Percentiles rank a stretch among this genome's conserved stretches.
Conservation (phyloP, 2,113 vertebrate genomes). For the Plecturocebus donacophilus region DNA sequence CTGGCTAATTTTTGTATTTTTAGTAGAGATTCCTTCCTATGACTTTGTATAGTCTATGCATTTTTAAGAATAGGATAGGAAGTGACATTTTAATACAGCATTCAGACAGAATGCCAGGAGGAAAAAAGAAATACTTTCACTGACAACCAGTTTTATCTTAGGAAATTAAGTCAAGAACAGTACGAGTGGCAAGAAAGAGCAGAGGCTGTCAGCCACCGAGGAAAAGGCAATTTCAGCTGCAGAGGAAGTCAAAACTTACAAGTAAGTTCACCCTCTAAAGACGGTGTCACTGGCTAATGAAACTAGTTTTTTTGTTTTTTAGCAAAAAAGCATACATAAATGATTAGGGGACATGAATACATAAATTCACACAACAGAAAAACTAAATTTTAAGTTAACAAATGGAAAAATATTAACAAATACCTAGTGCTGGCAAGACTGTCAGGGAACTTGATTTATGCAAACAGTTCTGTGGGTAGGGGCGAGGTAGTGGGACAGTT, state of each 20-base stretch:
- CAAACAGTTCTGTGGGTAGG: not conserved
- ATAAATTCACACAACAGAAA: not conserved
- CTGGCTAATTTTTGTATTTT: too few relatives aligned
- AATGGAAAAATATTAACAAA: not conserved
- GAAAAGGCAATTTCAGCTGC: conserved; percentile 90
- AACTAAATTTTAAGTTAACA: not conserved
- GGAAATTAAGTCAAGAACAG: conserved; percentile 95
- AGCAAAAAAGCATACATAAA: not conserved
- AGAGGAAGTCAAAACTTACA: conserved; percentile 92
- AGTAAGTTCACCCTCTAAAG: conserved; percentile 80
- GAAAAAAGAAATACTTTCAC: not conserved
- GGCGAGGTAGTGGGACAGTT: not conserved
- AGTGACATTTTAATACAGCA: not conserved
- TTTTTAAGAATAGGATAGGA: not conserved
- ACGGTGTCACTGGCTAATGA: not conserved
- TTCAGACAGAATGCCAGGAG: not conserved
- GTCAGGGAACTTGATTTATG: not conserved
- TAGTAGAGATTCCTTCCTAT: not conserved
- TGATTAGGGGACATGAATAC: not conserved
- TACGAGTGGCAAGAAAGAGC: conserved; percentile 94
- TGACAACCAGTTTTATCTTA: conserved; percentile 65
- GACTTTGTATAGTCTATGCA: not conserved
- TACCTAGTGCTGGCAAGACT: rapidly evolving
- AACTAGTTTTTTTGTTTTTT: too few relatives aligned
- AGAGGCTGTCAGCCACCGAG: conserved; percentile 91